Conservation (phyloP, 2,888 invertebrate genomes). For the Keiferia lycopersicella region DNA sequence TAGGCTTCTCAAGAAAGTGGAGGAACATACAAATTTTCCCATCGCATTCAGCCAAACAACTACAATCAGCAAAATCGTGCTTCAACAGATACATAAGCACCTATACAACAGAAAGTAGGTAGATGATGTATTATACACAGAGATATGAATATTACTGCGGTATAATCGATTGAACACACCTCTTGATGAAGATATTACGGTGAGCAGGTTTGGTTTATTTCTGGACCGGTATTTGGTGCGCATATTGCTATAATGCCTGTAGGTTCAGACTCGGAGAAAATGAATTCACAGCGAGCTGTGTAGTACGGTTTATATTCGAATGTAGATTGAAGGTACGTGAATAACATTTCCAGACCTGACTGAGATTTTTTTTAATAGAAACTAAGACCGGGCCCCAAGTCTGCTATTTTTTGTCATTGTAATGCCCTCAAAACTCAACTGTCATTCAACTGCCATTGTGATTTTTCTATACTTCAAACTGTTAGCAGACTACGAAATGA, state of each 20-base stretch:
- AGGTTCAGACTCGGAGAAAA: constrained; percentile 14
- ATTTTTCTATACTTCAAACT: no score
- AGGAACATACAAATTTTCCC: constrained; percentile 1
- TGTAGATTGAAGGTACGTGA: background rate
- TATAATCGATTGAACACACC: constrained; percentile 76
- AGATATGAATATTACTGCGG: constrained; percentile 52
- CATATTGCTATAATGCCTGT: constrained; percentile 19
- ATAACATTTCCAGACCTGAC: background rate
- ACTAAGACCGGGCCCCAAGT: no score
- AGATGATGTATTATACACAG: constrained; percentile 24
- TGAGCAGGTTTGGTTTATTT: constrained; percentile 68
- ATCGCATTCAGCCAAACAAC: background rate
- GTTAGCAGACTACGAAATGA: no score
- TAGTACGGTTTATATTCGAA: background rate
- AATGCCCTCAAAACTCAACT: no score
- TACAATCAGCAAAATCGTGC: constrained; percentile 16
- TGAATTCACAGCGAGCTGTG: background rate
- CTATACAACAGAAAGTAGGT: constrained; percentile 21
- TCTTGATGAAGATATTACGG: constrained; percentile 76
- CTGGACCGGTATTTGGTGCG: constrained; percentile 54
- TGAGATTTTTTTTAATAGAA: background rate
- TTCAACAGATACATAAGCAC: constrained; percentile 16
- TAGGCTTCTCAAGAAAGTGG: background rate
- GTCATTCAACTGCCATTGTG: no score
- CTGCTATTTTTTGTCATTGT: no score